phyloP scores from a whole-genome alignment of 2,888 invertebrate species.

The Ceriagrion tenellum region DNA sequence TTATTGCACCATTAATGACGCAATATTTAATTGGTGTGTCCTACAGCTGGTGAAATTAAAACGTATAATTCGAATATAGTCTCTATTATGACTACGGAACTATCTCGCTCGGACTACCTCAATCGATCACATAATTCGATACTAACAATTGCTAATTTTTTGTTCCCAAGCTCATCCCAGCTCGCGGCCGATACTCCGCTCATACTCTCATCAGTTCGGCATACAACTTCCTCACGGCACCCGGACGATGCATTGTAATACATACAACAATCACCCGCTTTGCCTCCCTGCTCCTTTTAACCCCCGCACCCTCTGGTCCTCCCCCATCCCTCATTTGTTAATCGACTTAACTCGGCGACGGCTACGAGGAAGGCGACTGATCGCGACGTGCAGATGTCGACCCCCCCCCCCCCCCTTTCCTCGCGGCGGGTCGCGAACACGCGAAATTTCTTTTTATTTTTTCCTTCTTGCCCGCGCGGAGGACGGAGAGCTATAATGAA shows the following conservation, averaged over 20 bases:
- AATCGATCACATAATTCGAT: too few species aligned
- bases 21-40: too few species aligned
- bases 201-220: not conserved
- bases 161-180: not conserved
- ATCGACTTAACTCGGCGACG: slow-evolving; percentile 1
- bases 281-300: not conserved
- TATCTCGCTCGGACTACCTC: too few species aligned
- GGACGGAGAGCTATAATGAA: not conserved
- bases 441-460: not conserved
- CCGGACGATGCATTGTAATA: not conserved
- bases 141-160: not conserved
- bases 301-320: not conserved
- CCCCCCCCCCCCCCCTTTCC: not conserved
- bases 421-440: not conserved
- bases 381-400: not conserved
- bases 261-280: too few species aligned
- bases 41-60: too few species aligned
- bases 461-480: not conserved
- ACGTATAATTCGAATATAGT: too few species aligned
- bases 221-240: not conserved
- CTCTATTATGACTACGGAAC: too few species aligned
- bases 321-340: not conserved
- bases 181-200: not conserved
- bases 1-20: too few species aligned
- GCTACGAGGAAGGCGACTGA: not conserved